Percentiles rank a stretch among this genome's conserved stretches.
Evolutionary conservation across 2,888 invertebrate species (phyloP).

Genomic region (Clanis bilineata): DNA sequence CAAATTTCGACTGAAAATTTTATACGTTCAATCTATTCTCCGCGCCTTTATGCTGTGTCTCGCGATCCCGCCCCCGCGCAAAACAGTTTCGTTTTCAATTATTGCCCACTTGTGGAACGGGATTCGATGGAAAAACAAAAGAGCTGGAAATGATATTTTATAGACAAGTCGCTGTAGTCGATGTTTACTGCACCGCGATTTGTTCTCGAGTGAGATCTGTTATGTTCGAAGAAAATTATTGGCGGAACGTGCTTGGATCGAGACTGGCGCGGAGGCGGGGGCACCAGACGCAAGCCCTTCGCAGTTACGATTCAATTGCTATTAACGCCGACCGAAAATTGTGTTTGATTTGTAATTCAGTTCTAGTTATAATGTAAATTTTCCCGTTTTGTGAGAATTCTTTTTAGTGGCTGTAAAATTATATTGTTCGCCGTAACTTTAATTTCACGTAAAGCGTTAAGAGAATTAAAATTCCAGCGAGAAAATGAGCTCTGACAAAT

Average conservation of each 20-base stretch:
- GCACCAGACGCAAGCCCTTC: constrained; percentile 50
- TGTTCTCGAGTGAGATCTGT: constrained; percentile 73
- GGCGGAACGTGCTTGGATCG: constrained; percentile 75
- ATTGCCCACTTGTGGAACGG: constrained; percentile 82
- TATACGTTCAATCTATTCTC: constrained; percentile 81
- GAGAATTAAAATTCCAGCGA: constrained; percentile 70
- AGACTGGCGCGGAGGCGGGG: constrained; percentile 49
- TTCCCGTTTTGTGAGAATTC: constrained; percentile 48
- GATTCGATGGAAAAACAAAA: constrained; percentile 77
- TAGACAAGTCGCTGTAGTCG: constrained; percentile 75
- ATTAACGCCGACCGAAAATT: constrained; percentile 48
- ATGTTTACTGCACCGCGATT: constrained; percentile 78
- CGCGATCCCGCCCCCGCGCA: constrained; percentile 70
- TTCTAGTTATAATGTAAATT: constrained; percentile 42
- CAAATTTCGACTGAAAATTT: constrained; percentile 81
- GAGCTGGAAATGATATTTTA: constrained; percentile 79
- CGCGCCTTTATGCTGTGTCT: constrained; percentile 79
- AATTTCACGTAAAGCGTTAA: constrained; percentile 63
- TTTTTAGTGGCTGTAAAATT: constrained; percentile 62
- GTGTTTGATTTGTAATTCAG: constrained; percentile 38
- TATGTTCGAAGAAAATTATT: constrained; percentile 78
- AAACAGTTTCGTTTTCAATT: constrained; percentile 81
- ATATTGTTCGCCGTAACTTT: constrained; percentile 66
- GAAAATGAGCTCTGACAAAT: constrained; percentile 67
- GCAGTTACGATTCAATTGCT: constrained; percentile 51